Conservation (phyloP, 2,113 vertebrate species). For the Archilochus colubris region DNA sequence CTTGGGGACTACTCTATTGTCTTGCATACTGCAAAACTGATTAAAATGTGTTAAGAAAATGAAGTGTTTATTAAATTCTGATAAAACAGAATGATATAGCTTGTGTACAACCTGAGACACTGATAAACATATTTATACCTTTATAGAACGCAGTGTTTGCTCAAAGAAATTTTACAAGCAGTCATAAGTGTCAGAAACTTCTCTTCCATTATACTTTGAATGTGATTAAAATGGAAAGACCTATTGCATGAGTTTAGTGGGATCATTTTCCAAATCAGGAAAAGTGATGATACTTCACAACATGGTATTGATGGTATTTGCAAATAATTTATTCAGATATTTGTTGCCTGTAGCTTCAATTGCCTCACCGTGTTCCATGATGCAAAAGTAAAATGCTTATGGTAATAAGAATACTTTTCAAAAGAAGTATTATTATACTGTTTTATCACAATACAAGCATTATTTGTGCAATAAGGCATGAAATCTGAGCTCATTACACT, state of each 20-base stretch:
- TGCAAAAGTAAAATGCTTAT: neutral
- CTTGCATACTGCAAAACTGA: neutral
- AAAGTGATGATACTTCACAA: neutral
- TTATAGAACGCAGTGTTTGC: neutral
- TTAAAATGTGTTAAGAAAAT: neutral
- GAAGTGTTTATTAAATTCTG: neutral
- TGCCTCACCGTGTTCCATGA: neutral
- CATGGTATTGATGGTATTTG: neutral
- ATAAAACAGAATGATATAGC: neutral
- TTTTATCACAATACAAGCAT: neutral
- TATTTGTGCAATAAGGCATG: constrained; percentile 28
- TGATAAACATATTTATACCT: neutral
- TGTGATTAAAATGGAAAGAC: neutral
- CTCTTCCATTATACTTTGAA: neutral
- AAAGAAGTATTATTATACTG: neutral
- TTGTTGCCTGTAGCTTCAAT: neutral
- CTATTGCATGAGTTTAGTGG: neutral
- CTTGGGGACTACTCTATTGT: neutral
- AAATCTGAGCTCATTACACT: neutral
- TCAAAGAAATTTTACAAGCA: neutral
- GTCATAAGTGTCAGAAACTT: neutral
- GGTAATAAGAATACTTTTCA: neutral
- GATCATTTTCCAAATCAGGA: neutral
- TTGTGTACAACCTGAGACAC: neutral
- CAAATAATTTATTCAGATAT: neutral